Evolutionary conservation across 2,797 vertebrate species (phyloP), one percentile per base, ranked within the genome.

Genomic region (Catharus ustulatus): DNA sequence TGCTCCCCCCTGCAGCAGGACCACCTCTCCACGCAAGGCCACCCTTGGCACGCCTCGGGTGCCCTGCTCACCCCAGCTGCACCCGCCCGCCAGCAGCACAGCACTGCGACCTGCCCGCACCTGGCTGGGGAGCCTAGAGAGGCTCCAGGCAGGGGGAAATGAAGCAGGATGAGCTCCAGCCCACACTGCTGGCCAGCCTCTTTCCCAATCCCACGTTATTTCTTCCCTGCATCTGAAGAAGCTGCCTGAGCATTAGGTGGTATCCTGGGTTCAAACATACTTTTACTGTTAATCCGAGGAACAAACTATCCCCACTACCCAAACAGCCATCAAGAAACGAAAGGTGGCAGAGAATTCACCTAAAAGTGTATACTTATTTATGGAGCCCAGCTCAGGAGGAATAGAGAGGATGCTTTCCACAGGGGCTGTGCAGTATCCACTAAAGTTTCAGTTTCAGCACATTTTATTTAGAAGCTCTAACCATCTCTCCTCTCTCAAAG

Each of bases 31-130:
- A 1, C 5, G 34, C 54, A 58, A 18, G 58, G 3, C 21, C 66
- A 61, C 27, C n/a, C 34, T 27, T 45, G 20, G 23, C 49, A 7
- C 0, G 3, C 20, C 59, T 12, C 1, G 0, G 40, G 51, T 5
- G n/a, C 43, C n/a, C 30, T 13, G 43, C 48, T 43, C 32, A 11
- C 5, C 61, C 24, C 29, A 16, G 40, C 21, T 29, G 22, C 32
- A 16, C 45, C 15, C 8, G 29, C n/a, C 17, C 11, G 16, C n/a
- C 51, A 66, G 72, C 71, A 43, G 15, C 2, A 0, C 30, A n/a
- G 30, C 26, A 48, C 48, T 71, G 40, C 1, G 1, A 80, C 69
- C 64, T 15, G 9, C n/a, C 49, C 0, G 0, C 36, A 36, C 20
- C 58, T 6, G 10, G 16, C 67, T 10, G 4, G n/a, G 52, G 34